Base-by-base conservation (phyloP, 2,888 invertebrate species). In the Tiliacea aurago region DNA sequence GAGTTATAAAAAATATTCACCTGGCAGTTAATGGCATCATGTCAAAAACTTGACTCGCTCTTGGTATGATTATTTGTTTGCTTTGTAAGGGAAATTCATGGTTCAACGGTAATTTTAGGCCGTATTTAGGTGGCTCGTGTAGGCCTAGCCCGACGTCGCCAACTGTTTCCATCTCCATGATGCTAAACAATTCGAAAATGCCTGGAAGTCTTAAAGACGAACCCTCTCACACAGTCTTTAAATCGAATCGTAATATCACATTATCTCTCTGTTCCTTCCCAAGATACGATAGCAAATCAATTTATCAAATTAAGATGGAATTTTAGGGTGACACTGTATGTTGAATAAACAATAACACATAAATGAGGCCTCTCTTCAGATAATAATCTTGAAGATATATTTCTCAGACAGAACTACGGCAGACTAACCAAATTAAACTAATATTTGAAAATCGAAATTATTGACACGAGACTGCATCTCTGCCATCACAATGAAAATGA, bases 1-100 rank as follows among this genome's bases (percentile, higher is more conserved):
- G n/a, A 13, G 47, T 28, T 1, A 51, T 7, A 51, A 18, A 45
- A 20, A 23, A 51, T 41, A 59, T 69, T 83, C 87, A 98, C 98
- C 98, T 97, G 87, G 97, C 95, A 70, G 97, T 96, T 65, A 98
- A 91, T 9, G 98, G 98, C 89, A 98, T 93, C 90, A 98, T 94
- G 37, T 97, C 97, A 86, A 97, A 96, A 70, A 98, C 95, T 94
- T 98, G 98, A 85, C 96, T 97, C 15, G 98, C 93, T 81, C 97
- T 97, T 13, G 98, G 98, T 79, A 96, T 94, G 55, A 97, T 93
- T 83, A 96, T 95, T 90, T 98, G 98, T 84, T 97, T 97, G 91
- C 98, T 97, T 91, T 97, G 97, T 88, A 98, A 97, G 1, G 98
- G 97, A 95, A 97, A 98, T 83, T 97, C 96, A 95, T 98, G 98